Evolutionary conservation across 2,113 vertebrate species (phyloP).

Genomic region (Myotis lucifugus): DNA sequence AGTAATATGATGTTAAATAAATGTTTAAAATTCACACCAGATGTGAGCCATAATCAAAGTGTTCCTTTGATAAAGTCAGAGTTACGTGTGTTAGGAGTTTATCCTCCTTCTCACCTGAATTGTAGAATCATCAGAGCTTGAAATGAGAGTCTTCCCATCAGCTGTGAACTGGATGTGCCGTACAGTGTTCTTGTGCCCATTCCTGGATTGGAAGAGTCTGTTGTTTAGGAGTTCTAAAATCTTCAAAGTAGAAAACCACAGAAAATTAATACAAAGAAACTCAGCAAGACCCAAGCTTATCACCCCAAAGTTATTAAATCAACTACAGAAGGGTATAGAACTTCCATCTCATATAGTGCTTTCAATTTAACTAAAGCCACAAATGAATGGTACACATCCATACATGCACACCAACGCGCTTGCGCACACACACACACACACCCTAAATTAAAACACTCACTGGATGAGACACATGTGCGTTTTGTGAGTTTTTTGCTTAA

Average conservation of each 20-base stretch:
- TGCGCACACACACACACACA: no score
- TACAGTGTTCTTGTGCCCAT: constrained; percentile 88
- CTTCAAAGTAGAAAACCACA: constrained; percentile 81
- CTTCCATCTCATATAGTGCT: background rate
- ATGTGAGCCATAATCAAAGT: background rate
- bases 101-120: constrained; percentile 87
- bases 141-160: constrained; percentile 89
- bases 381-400: background rate
- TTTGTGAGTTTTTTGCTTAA: no score
- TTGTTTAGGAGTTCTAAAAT: constrained; percentile 90
- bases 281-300: background rate
- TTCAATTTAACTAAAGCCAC: constrained; percentile 21
- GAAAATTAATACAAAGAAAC: constrained; percentile 43
- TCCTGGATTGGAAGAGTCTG: constrained; percentile 82
- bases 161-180: constrained; percentile 90
- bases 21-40: background rate
- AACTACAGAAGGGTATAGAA: background rate
- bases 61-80: background rate
- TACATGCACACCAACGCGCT: background rate
- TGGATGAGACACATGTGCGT: background rate
- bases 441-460: background rate
- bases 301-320: background rate
- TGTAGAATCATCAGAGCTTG: constrained; percentile 91
- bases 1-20: background rate
- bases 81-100: background rate